A percentile compares a stretch with the other conserved stretches of the same genome.
phyloP scores from a whole-genome alignment of 2,797 vertebrate species.

The Peromyscus melanophrys region DNA sequence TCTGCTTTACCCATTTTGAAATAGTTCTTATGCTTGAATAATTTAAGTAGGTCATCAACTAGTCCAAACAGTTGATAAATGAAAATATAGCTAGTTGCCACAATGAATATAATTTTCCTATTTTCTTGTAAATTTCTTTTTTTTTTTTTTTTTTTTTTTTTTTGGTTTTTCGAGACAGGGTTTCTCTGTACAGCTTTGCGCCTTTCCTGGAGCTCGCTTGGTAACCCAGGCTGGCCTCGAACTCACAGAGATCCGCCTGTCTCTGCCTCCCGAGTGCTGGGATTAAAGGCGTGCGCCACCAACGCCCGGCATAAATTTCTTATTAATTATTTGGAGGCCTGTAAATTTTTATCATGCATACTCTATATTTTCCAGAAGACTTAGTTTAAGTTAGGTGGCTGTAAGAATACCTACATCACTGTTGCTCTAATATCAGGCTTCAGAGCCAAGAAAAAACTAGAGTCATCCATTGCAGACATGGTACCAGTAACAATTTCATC shows the following conservation, averaged over 20 bases:
- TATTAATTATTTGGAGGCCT: not conserved
- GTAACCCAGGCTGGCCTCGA: no score
- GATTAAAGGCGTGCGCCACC: no score
- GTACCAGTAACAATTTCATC: not conserved
- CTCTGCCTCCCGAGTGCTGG: no score
- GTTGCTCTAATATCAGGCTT: not conserved
- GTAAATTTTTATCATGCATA: not conserved
- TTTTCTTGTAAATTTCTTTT: not conserved
- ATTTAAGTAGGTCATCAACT: not conserved
- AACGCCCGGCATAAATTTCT: no score
- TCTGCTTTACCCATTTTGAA: not conserved
- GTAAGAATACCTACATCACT: not conserved
- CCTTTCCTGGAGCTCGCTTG: no score
- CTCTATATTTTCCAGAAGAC: not conserved
- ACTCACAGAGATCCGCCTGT: no score
- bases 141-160: no score
- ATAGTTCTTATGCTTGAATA: not conserved
- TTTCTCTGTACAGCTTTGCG: no score
- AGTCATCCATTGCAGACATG: not conserved
- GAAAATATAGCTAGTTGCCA: not conserved
- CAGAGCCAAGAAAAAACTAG: not conserved
- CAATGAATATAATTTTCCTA: not conserved
- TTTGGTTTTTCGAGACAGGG: no score
- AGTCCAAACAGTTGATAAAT: not conserved
- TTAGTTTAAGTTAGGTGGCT: not conserved